These are phyloP conservation scores for Heliopora coerulea DNA, from an alignment of 92 coral and sea anemone species.

Conservation along the genomic window DNA sequence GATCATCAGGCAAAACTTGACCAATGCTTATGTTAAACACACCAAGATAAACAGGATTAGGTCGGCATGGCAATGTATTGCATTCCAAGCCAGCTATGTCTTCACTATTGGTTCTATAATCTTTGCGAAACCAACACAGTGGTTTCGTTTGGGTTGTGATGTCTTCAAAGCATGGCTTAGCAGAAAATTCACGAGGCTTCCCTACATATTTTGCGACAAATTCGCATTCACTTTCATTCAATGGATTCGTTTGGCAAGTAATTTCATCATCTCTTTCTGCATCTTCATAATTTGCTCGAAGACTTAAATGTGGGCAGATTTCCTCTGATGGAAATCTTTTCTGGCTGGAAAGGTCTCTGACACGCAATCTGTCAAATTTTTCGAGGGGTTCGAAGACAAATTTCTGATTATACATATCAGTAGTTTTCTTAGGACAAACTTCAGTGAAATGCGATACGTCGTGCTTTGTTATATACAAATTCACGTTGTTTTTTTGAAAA, in stretches of 20 bases:
- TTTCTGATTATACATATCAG: neutral
- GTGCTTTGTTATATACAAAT: neutral
- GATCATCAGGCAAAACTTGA: conserved; percentile 10
- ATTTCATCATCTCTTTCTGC: neutral
- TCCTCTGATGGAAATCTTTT: conserved; percentile 4
- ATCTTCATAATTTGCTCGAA: neutral
- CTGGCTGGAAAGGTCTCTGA: neutral
- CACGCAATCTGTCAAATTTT: conserved; percentile 4
- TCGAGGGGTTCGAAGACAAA: neutral
- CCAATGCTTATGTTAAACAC: conserved; percentile 8
- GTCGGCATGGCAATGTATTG: neutral
- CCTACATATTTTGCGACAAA: neutral
- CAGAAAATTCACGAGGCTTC: neutral
- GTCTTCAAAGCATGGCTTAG: neutral
- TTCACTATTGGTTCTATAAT: neutral
- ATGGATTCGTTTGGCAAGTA: neutral
- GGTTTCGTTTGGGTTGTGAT: neutral
- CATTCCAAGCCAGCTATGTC: conserved; percentile 18
- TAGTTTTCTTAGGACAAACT: neutral
- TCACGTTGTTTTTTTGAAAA: neutral
- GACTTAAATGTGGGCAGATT: conserved; percentile 11
- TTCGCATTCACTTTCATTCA: conserved; percentile 1
- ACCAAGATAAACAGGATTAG: conserved; percentile 11
- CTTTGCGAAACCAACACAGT: conserved; percentile 2
- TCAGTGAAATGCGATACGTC: neutral